Evolutionary conservation across 2,113 vertebrate genomes (phyloP), one percentile per base, ranked within the genome.

Genomic region (Lipophrys pholis): DNA sequence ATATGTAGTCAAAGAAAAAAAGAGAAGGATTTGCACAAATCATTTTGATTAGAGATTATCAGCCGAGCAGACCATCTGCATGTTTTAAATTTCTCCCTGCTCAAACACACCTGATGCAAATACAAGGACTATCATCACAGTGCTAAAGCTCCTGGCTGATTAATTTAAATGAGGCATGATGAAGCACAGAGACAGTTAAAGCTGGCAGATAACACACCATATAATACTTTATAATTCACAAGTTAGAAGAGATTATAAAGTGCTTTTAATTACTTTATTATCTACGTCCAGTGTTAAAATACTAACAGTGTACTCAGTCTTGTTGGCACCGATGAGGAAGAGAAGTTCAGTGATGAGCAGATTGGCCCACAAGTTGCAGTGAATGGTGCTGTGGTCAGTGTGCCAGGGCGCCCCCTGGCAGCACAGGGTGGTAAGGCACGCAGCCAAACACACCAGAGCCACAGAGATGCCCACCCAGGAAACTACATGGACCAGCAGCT

Each of bases 381-480:
- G 97, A 87, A 97, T 97, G 86, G 96, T 98, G 92, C 95, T 96
- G 58, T 97, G 95, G 91, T 97, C 96, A 0, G 95, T 95, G 89
- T 97, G 97, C 76, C 91, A 92, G 1, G 97, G 92, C 3, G 95
- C 96, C 84, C 96, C 94, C 85, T 98, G 94, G 89, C 96, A 98
- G 93, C 97, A 98, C 76, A 98, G 96, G 35, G 96, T 97, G 54
- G 96, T 95, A 78, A 97, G 95, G 64, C 96, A 97, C 80, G 95
- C 94, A 14, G 95, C 95, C 87, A 99, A 90, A 84, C 97, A 99
- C 78, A 99, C 94, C 71, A 99, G 84, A 0, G 96, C 97, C 57
- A 99, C 95, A 30, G 96, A 95, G 70, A 97, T 96, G 68, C 97
- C 96, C 5, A 97, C 96, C 96, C 97, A 96, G 36, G 96, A 96